Base-by-base conservation (phyloP, 2,113 vertebrate genomes). In the Peromyscus maniculatus region DNA sequence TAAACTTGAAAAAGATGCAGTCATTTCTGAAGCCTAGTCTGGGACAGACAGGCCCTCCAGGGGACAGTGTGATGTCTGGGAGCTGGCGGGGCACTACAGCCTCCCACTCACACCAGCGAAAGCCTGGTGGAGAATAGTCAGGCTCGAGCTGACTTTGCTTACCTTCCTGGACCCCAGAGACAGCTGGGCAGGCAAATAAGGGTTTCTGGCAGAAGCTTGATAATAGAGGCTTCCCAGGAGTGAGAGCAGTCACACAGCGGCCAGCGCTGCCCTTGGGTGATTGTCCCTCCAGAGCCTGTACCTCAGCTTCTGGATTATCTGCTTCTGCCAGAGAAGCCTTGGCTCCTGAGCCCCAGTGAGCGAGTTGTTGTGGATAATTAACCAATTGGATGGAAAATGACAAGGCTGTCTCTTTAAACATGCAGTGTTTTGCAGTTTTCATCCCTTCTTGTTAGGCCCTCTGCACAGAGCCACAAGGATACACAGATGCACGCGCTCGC, bases 101-200 rank as follows among this genome's bases (percentile, higher is more conserved):
- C 24, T 49, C 75, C 72, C 10, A 10, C 43, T n/a, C 4, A 69
- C 15, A 26, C n/a, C 89, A 49, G 33, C 46, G 19, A 66, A 46
- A 46, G 66, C 55, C 78, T 86, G 1, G 0, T 7, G 10, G 26
- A 79, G 69, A 75, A 43, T 66, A n/a, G 22, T 12, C 3, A 5
- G 55, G 43, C 87, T 64, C 33, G 36, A 31, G 33, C n/a, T 55
- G 22, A 49, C 33, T 15, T 94, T 74, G 67, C 87, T 95, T 31
- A 89, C 88, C 57, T 55, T 83, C 77, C 83, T 22, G 67, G 62
- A 62, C 66, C n/a, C n/a, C 22, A 59, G 31, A 92, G 75, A 62
- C 36, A 49, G 43, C 62, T 49, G 22, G 75, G 49, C 78, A 97
- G 95, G 93, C 91, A 75, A 83, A 62, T 6, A 31, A 93, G 67